phyloP scores from a whole-genome alignment of 2,888 invertebrate genomes.

The Hyles lineata region DNA sequence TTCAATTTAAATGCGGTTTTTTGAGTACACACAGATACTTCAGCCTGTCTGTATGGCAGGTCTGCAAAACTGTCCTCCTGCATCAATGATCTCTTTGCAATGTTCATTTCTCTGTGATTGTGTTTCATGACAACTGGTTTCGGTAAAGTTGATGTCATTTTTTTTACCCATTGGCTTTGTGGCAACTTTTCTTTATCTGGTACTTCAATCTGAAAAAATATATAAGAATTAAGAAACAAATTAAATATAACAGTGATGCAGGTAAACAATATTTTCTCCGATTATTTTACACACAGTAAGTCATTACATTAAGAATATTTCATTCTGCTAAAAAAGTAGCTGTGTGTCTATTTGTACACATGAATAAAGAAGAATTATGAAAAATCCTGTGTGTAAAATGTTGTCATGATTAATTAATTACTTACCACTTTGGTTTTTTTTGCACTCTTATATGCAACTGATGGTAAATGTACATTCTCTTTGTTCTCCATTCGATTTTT shows the following conservation, averaged over 20 bases:
- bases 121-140: slow-evolving; percentile 67
- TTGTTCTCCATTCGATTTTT: slow-evolving; percentile 51
- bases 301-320: neutral
- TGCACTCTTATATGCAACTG: slow-evolving; percentile 67
- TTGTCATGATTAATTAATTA: slow-evolving; percentile 29
- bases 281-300: too few relatives aligned
- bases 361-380: too few relatives aligned
- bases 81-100: slow-evolving; percentile 48
- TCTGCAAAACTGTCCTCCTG: slow-evolving; percentile 68
- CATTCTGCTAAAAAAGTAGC: slow-evolving; percentile 7
- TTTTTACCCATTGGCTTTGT: slow-evolving; percentile 60
- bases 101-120: slow-evolving; percentile 57
- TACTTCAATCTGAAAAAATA: slow-evolving; percentile 61
- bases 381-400: neutral
- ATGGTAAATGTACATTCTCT: slow-evolving; percentile 64
- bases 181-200: slow-evolving; percentile 63
- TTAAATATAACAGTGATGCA: neutral
- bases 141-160: slow-evolving; percentile 56
- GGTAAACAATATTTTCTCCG: too few relatives aligned
- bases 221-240: neutral
- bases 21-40: slow-evolving; percentile 69
- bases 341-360: too few relatives aligned
- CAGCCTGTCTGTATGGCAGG: slow-evolving; percentile 66
- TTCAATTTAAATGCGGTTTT: slow-evolving; percentile 53
- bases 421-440: slow-evolving; percentile 70